Percentiles rank a stretch among this genome's conserved stretches.
These are phyloP conservation scores for Ecliptopera silaceata DNA, from an alignment of 2,888 invertebrate species.

Conservation along the genomic window DNA sequence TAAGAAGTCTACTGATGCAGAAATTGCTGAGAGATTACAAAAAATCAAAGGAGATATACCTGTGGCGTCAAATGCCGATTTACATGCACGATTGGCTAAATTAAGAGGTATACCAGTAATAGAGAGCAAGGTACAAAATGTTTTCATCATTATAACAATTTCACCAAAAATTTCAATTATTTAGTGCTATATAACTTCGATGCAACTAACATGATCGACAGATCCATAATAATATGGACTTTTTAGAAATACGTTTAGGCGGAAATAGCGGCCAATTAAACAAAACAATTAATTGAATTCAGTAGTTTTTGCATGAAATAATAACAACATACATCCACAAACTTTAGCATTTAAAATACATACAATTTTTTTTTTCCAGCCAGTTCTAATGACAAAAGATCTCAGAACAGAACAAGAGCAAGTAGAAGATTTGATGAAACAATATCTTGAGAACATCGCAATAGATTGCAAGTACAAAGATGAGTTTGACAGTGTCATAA, in stretches of 20 bases:
- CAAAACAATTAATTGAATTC: too few species aligned
- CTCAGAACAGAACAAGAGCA: constrained; percentile 87
- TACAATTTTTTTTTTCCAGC: constrained; percentile 55
- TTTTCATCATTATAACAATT: too few species aligned
- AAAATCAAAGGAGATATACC: constrained; percentile 63
- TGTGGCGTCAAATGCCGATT: constrained; percentile 84
- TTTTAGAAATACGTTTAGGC: too few species aligned
- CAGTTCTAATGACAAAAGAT: constrained; percentile 75
- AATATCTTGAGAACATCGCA: constrained; percentile 78
- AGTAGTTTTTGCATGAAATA: too few species aligned
- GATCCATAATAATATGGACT: too few species aligned
- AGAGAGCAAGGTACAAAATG: constrained; percentile 52
- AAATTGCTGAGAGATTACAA: constrained; percentile 59
- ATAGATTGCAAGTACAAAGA: constrained; percentile 72
- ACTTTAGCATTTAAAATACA: too few species aligned
- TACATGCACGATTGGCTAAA: constrained; percentile 85
- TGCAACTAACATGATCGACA: too few species aligned
- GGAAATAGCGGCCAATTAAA: too few species aligned
- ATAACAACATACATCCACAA: too few species aligned
- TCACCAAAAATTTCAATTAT: too few species aligned
- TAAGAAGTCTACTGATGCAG: constrained; percentile 45
- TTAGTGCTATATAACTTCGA: too few species aligned
- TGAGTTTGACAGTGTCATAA: constrained; percentile 64
- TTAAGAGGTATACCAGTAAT: constrained; percentile 83
- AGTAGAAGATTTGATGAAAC: constrained; percentile 86